These are phyloP conservation scores for Ispidina picta DNA, from an alignment of 2,797 vertebrate species.

Conservation along the genomic window DNA sequence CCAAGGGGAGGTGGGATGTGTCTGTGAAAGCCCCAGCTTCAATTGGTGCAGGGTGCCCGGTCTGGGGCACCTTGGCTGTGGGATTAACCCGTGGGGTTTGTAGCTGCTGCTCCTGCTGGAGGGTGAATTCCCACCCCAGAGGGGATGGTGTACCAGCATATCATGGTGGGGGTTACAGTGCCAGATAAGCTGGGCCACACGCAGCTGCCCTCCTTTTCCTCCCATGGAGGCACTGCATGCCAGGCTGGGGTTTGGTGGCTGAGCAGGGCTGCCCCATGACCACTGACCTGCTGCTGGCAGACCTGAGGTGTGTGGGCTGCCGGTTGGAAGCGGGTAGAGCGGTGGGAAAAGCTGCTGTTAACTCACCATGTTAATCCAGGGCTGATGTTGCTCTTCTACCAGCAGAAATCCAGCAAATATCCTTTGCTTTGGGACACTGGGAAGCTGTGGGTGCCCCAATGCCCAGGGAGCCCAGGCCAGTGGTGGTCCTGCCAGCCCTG, in stretches of 20 bases:
- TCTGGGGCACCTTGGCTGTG: accelerated
- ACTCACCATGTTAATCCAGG: conserved; percentile 48
- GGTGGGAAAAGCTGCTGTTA: accelerated
- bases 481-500: neutral
- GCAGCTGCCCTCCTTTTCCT: neutral
- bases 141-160: accelerated
- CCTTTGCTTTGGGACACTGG: accelerated
- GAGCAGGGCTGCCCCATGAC: neutral
- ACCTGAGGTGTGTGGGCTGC: neutral
- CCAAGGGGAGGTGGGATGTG: neutral
- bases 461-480: neutral
- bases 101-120: accelerated
- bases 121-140: neutral
- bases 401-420: neutral
- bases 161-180: accelerated
- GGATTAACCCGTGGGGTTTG: neutral
- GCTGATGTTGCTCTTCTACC: neutral
- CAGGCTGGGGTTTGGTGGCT: neutral
- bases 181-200: accelerated
- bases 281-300: accelerated
- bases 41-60: accelerated
- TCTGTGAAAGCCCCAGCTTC: neutral
- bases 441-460: neutral
- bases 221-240: neutral
- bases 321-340: neutral